These are phyloP conservation scores for Drosophila mayri DNA, from an alignment of 1,140 invertebrate species.

Conservation along the genomic window DNA sequence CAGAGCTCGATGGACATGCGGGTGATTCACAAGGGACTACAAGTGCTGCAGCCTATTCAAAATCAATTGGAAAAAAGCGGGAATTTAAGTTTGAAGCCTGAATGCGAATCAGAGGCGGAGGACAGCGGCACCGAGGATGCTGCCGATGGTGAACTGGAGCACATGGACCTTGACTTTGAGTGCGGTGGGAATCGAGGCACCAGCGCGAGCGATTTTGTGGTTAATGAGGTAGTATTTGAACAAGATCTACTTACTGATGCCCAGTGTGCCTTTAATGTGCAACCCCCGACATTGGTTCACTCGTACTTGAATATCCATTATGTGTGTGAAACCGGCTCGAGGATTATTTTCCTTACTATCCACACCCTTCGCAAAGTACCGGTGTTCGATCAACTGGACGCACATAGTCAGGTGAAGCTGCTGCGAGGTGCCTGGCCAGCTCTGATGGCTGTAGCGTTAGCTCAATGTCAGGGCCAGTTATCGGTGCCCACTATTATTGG, in stretches of 20 bases:
- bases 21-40: constrained; percentile 90
- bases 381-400: constrained; percentile 92
- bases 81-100: constrained; percentile 52
- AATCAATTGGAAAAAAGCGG: constrained; percentile 77
- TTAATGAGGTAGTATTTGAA: constrained; percentile 77
- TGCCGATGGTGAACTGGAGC: constrained; percentile 51
- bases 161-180: constrained; percentile 67
- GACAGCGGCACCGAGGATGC: constrained; percentile 73
- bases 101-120: constrained; percentile 73
- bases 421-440: constrained; percentile 96
- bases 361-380: constrained; percentile 95
- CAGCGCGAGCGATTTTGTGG: constrained; percentile 74
- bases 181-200: constrained; percentile 47
- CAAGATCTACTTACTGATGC: constrained; percentile 89
- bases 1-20: constrained; percentile 88
- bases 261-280: constrained; percentile 91
- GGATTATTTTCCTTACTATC: constrained; percentile 94
- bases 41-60: constrained; percentile 89
- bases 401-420: constrained; percentile 93
- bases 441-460: constrained; percentile 95
- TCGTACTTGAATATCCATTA: constrained; percentile 94
- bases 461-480: constrained; percentile 92
- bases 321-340: constrained; percentile 96
- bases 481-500: constrained; percentile 93
- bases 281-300: constrained; percentile 92